Percentiles rank a stretch among this genome's conserved stretches.
These are phyloP conservation scores for Gorsachius goisagi DNA, from an alignment of 2,113 vertebrate genomes.

Conservation along the genomic window DNA sequence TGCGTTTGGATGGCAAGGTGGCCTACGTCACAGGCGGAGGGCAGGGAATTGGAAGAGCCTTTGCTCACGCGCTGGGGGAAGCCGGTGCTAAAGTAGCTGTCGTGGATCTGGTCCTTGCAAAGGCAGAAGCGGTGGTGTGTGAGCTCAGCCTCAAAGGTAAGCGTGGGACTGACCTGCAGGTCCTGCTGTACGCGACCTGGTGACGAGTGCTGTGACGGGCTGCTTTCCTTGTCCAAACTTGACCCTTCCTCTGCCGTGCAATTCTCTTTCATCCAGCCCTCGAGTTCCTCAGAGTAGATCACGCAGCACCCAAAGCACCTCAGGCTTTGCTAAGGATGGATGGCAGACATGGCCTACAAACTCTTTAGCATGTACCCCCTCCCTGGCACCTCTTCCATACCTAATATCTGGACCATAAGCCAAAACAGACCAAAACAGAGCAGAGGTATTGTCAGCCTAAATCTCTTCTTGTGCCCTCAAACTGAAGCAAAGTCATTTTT, in stretches of 20 bases:
- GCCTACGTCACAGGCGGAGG: constrained; percentile 79
- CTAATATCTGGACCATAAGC: background rate
- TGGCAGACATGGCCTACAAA: background rate
- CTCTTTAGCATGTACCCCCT: background rate
- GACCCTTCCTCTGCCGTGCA: background rate
- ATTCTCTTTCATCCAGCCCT: background rate
- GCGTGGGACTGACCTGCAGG: accelerated
- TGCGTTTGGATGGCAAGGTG: constrained; percentile 76
- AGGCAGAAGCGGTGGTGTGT: constrained; percentile 69
- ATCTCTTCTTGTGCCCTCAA: background rate
- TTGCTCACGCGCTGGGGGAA: constrained; percentile 79
- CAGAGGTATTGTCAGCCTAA: background rate
- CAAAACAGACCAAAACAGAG: background rate
- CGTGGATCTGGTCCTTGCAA: constrained; percentile 75
- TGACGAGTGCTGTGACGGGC: accelerated
- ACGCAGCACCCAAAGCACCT: background rate
- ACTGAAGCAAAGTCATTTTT: background rate
- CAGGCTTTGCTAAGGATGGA: background rate
- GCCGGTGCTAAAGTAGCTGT: constrained; percentile 79
- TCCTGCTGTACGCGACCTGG: accelerated
- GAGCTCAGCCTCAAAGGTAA: constrained; percentile 82
- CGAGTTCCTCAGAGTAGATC: background rate
- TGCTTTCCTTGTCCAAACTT: background rate
- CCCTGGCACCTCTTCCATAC: background rate
- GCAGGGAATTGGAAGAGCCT: constrained; percentile 81